These are phyloP conservation scores for Limenitis camilla DNA, from an alignment of 2,888 invertebrate species.

Conservation along the genomic window DNA sequence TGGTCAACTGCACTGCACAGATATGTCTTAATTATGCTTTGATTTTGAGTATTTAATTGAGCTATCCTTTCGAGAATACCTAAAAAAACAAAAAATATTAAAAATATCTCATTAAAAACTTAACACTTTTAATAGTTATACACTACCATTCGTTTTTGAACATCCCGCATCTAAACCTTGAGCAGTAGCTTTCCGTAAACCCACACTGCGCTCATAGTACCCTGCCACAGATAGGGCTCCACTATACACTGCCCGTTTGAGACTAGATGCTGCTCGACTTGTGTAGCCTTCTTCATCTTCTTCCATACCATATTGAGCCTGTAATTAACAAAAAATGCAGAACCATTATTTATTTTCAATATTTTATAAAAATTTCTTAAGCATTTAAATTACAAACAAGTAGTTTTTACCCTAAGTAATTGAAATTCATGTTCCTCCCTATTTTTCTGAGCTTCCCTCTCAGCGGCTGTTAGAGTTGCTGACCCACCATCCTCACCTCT, in stretches of 20 bases:
- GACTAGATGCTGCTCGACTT: conserved; percentile 84
- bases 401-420: conserved; percentile 72
- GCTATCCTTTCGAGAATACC: conserved; percentile 64
- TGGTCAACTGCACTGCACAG: conserved; percentile 89
- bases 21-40: conserved; percentile 80
- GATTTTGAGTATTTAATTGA: conserved; percentile 64
- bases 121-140: neutral
- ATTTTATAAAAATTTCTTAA: no score
- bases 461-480: conserved; percentile 45
- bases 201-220: conserved; percentile 87
- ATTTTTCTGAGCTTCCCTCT: conserved; percentile 78
- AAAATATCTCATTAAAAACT: neutral
- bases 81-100: conserved; percentile 23
- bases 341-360: no score
- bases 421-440: conserved; percentile 88
- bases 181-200: conserved; percentile 82
- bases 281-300: conserved; percentile 84
- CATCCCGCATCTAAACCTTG: conserved; percentile 88
- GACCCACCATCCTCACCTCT: conserved; percentile 65
- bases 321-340: neutral
- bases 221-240: conserved; percentile 89
- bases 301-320: conserved; percentile 93
- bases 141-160: conserved; percentile 83
- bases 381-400: no score
- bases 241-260: conserved; percentile 88